These are phyloP conservation scores for Sphaerophoria taeniata DNA, from an alignment of 2,888 invertebrate genomes.

Conservation along the genomic window DNA sequence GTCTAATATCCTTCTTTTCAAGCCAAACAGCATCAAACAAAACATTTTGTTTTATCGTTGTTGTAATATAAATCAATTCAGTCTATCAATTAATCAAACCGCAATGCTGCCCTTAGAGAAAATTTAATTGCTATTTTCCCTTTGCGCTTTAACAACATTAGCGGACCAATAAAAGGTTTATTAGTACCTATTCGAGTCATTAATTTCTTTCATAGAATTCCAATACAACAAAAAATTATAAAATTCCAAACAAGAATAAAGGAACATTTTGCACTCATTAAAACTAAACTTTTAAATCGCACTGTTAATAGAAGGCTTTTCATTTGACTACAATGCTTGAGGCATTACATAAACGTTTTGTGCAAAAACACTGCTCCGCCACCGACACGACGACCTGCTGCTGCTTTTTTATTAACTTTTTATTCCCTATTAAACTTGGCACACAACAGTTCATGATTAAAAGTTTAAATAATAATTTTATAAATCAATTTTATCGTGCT, in stretches of 20 bases:
- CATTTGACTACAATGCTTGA: conserved; percentile 8
- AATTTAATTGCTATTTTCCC: too few relatives aligned
- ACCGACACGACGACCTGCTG: not conserved
- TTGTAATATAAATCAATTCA: too few relatives aligned
- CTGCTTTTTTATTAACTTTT: conserved; percentile 56
- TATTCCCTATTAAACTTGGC: conserved; percentile 46
- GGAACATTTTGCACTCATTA: conserved; percentile 30
- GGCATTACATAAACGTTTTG: too few relatives aligned
- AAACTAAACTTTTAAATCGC: conserved; percentile 14
- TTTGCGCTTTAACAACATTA: conserved; percentile 11
- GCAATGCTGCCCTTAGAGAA: too few relatives aligned
- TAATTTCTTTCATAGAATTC: conserved; percentile 26
- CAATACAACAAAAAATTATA: conserved; percentile 30
- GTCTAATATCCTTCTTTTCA: too few relatives aligned
- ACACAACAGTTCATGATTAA: conserved; percentile 5
- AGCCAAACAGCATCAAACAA: too few relatives aligned
- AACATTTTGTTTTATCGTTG: too few relatives aligned
- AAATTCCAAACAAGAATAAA: conserved; percentile 37
- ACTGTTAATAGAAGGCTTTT: conserved; percentile 18
- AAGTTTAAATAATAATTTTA: conserved; percentile 23
- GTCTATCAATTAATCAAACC: too few relatives aligned
- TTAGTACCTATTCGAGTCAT: too few relatives aligned
- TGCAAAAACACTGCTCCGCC: not conserved
- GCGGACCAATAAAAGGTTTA: conserved; percentile 1
- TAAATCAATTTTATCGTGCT: conserved; percentile 4